Conservation (phyloP, 2,797 vertebrate species). For the Gallinago solitaria region DNA sequence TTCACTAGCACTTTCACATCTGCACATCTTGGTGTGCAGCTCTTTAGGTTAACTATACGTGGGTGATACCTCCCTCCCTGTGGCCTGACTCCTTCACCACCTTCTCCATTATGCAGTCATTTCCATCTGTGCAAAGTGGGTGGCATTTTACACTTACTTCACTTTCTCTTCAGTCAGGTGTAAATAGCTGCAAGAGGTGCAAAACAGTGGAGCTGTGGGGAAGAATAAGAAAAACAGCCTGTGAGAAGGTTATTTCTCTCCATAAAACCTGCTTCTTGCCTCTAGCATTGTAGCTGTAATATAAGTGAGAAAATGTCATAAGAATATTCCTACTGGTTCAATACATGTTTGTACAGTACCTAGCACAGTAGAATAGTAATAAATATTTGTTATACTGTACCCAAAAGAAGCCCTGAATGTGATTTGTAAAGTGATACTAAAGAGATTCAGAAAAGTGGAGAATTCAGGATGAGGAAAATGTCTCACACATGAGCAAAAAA, state of each 20-base stretch:
- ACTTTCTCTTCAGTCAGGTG: background rate
- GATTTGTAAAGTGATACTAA: background rate
- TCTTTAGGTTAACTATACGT: background rate
- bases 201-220: background rate
- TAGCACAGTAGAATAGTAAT: background rate
- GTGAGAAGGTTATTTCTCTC: background rate
- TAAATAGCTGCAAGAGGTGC: background rate
- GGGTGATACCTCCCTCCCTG: background rate
- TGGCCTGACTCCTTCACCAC: background rate
- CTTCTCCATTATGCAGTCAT: background rate
- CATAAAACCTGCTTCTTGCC: background rate
- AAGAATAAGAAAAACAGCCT: background rate
- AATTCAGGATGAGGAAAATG: background rate
- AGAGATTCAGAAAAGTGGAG: background rate
- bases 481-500: background rate
- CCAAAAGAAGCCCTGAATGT: background rate
- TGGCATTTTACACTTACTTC: slow-evolving; percentile 12
- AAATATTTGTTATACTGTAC: background rate
- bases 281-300: background rate
- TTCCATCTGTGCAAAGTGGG: background rate
- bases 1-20: background rate
- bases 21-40: background rate
- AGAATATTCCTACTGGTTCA: background rate
- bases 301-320: background rate
- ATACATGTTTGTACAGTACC: background rate